Conservation (phyloP, 2,113 vertebrate genomes). For the Megaleporinus macrocephalus region DNA sequence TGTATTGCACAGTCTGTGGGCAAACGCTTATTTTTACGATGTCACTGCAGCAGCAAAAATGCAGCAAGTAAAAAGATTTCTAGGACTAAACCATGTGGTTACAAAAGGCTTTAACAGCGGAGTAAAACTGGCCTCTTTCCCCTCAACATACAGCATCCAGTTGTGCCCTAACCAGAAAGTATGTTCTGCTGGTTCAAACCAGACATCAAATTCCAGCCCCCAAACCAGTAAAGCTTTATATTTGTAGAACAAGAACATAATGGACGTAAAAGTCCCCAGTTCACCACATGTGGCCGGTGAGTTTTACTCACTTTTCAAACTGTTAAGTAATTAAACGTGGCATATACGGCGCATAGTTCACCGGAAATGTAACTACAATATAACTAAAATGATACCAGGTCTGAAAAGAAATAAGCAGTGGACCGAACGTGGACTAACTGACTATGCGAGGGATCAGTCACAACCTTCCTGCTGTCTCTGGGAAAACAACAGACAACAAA, state of each 20-base stretch:
- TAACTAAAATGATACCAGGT: too few species aligned
- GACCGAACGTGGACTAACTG: too few species aligned
- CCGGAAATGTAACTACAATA: too few species aligned
- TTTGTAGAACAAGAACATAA: background rate
- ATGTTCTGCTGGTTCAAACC: conserved; percentile 10
- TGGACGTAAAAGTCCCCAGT: background rate
- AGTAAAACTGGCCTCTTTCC: conserved; percentile 26
- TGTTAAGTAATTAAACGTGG: too few species aligned
- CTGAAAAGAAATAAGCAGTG: too few species aligned
- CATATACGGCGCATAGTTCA: too few species aligned
- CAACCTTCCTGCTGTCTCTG: background rate
- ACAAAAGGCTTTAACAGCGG: background rate
- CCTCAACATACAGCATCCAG: conserved; percentile 15
- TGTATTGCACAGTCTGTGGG: conserved; percentile 46
- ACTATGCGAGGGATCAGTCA: background rate
- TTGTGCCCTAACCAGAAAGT: conserved; percentile 25
- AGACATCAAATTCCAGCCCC: background rate
- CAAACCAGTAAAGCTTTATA: background rate
- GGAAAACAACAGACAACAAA: background rate
- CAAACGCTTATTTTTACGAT: conserved; percentile 40
- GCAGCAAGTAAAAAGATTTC: conserved; percentile 1
- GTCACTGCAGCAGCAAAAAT: conserved; percentile 44
- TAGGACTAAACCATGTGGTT: conserved; percentile 28
- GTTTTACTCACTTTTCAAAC: background rate
- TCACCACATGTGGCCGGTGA: background rate